Evolutionary conservation across 64 coral and sea anemone species (phyloP).

Genomic region (Stylophora pistillata): DNA sequence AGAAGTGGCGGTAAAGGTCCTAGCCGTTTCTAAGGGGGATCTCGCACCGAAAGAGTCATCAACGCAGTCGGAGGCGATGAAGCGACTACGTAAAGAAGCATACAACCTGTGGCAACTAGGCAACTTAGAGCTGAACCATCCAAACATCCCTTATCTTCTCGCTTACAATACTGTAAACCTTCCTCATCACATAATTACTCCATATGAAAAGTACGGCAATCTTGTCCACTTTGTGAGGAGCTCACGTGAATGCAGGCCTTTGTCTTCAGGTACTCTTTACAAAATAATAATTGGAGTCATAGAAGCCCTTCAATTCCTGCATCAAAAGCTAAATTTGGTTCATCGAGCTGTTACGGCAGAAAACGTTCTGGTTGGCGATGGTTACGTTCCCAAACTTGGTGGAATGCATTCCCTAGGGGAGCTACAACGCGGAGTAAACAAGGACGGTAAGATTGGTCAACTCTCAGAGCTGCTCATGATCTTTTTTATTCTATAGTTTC

Average conservation of each 20-base stretch:
- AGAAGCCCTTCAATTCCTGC: not conserved
- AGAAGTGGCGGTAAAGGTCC: not conserved
- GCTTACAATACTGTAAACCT: conserved; percentile 11
- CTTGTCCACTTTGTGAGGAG: conserved; percentile 35
- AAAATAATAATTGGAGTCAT: not conserved
- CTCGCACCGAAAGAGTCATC: not conserved
- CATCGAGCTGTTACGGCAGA: conserved; percentile 61
- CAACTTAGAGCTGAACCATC: not conserved
- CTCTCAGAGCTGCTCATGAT: not conserved
- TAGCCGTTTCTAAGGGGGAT: not conserved
- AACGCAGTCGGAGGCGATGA: not conserved
- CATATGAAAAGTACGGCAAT: conserved; percentile 3
- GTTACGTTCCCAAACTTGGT: conserved; percentile 36
- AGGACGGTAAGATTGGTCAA: not conserved
- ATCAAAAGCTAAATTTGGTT: not conserved
- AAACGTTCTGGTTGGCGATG: conserved; percentile 53
- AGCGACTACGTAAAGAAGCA: conserved; percentile 9
- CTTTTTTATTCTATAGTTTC: not conserved
- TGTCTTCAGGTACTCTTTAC: not conserved
- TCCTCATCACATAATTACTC: conserved; percentile 36
- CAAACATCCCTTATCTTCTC: conserved; percentile 32
- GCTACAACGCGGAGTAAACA: not conserved
- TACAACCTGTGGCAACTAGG: conserved; percentile 20
- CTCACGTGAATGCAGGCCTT: not conserved
- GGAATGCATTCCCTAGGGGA: conserved; percentile 36